Base-by-base conservation (phyloP, 2,797 vertebrate genomes). In the Sphaeramia orbicularis region DNA sequence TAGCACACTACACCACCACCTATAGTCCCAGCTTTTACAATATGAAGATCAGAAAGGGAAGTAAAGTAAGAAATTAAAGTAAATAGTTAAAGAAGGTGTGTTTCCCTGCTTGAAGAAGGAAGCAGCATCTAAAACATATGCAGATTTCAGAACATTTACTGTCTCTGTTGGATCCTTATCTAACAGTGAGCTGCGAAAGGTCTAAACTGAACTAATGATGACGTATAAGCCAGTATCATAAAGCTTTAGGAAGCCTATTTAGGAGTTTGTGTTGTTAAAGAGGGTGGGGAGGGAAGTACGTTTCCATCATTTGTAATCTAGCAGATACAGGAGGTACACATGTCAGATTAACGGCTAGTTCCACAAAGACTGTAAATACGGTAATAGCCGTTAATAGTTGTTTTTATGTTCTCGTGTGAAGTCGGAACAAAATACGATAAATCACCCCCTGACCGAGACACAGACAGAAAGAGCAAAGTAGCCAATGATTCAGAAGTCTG, bases 291-390 rank as follows among this genome's bases (percentile, higher is more conserved):
- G 7, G 45, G 21, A 27, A 24, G 45, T 27, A 3, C 2, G 6
- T 37, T 53, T 65, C 67, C 76, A 44, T 86, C 71, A 76, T 51
- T 45, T 49, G 81, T 80, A 56, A 67, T 78, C 41, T 0, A 74
- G 69, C 32, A 35, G 4, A 35, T 35, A 35, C 36, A 74, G 65
- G 4, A 35, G 1, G 7, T 9, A 19, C n/a, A 36, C 9, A 32
- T 48, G 48, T 27, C 40, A 36, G 2, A 71, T 21, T 7, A 40
- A 1, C 44, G 27, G 7, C 6, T 7, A 6, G n/a, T 16, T 14
- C 15, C 36, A 58, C 19, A 15, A 18, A 64, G 44, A 16, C 0
- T 0, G 4, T 9, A 0, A 6, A 6, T 7, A 0, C 56, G 0
- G 11, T 43, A 36, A 52, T 18, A 58, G 64, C 52, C 53, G 36